These are phyloP conservation scores for Hyles euphorbiae DNA, from an alignment of 1,140 invertebrate species.

Conservation along the genomic window DNA sequence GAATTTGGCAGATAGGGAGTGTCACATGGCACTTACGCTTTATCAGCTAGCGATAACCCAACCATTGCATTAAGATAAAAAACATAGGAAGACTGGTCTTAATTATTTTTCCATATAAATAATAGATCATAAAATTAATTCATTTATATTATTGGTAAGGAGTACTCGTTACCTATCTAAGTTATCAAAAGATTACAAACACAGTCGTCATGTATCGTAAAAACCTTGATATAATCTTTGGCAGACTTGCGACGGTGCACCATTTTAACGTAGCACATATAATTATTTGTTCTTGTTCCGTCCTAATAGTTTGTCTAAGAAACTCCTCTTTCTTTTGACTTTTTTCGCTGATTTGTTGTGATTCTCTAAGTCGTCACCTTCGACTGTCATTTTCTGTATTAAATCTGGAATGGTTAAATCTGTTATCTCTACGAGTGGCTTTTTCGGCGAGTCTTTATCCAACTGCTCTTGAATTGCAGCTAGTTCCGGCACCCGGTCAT, in stretches of 20 bases:
- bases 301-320: conserved; percentile 63
- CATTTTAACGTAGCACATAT: conserved; percentile 32
- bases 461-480: conserved; percentile 43
- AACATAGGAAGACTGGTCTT: conserved; percentile 54
- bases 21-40: conserved; percentile 62
- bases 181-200: conserved; percentile 47
- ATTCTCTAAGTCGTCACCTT: conserved; percentile 49
- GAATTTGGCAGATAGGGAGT: conserved; percentile 52
- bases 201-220: conserved; percentile 49
- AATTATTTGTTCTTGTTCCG: conserved; percentile 57
- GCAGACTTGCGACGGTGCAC: conserved; percentile 40
- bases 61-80: conserved; percentile 65
- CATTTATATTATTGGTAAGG: conserved; percentile 11
- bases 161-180: conserved; percentile 16
- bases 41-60: conserved; percentile 67
- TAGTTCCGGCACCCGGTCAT: conserved; percentile 59
- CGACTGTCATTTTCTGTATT: conserved; percentile 58
- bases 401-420: conserved; percentile 63
- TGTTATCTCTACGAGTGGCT: conserved; percentile 33
- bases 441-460: conserved; percentile 47
- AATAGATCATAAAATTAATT: conserved; percentile 19
- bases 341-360: conserved; percentile 48
- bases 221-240: conserved; percentile 59
- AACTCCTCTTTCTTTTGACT: conserved; percentile 67
- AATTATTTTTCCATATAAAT: conserved; percentile 43